Base-by-base conservation (phyloP, 2,113 vertebrate species). In the Stictonetta naevosa region DNA sequence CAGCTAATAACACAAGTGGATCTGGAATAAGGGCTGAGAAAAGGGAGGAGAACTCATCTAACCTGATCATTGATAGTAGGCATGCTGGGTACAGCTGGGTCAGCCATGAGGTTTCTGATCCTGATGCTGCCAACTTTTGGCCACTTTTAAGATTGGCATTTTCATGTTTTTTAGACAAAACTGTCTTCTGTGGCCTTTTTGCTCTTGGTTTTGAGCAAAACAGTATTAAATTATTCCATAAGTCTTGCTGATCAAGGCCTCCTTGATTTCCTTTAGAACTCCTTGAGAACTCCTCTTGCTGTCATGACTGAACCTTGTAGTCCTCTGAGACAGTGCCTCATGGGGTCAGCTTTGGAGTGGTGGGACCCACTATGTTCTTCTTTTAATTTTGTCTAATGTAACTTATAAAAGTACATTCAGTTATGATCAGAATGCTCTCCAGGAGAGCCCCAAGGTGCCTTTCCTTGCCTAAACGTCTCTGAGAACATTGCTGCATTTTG, bases 401-500 rank as follows among this genome's bases (percentile, higher is more conserved):
- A 58, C 12, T 83, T 26, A 6, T 25, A 11, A 3, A 62, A 76
- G 33, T 38, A 33, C 40, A 36, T 75, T 42, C 80, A 64, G 36
- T 68, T 85, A 31, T 11, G 85, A 58, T 90, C 68, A 34, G 36
- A 89, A 60, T 40, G 91, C 81, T 97, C 96, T 93, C 80, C 73
- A 28, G 29, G 81, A 97, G 97, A 97, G 85, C 86, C 86, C 84
- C 89, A 14, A 97, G 97, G 98, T 98, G 98, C 98, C 97, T 98
- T 98, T 91, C 76, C 67, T 74, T 88, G 50, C 86, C 71, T 16
- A 1, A 59, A 62, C 63, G 55, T 55, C 93, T 93, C 88, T 93
- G 55, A 29, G 82, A 94, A 67, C 71, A 52, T 0, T 14, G 33
- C 85, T 90, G 64, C 69, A 18, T 60, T 71, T 95, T 26, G 56